Evolutionary conservation across 2,797 vertebrate genomes (phyloP), one percentile per base, ranked within the genome.

Genomic region (Cryptoblepharus egeriae): DNA sequence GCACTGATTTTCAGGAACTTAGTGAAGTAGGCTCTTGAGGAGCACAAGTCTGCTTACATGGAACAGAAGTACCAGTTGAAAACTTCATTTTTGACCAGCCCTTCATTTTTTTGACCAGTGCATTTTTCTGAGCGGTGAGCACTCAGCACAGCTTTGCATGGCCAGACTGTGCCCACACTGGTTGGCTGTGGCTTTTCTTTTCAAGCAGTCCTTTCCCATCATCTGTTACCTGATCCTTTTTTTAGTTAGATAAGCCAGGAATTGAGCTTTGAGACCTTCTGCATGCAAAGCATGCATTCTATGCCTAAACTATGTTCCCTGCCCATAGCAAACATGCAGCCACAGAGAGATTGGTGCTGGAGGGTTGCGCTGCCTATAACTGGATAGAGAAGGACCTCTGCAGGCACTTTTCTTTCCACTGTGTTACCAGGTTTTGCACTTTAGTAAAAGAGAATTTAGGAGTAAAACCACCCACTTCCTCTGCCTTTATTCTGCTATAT

Each of bases 381-480:
- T 35, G 18, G 37, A 71, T 79, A n/a, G 32, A 74, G 37, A n/a
- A 32, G 67, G 61, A 60, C 63, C 49, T 60, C n/a, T 49, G 45
- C 61, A 81, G 30, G 71, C 67, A 26, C 20, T 57, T 18, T 64
- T 67, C 70, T 16, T 83, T n/a, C 75, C 76, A 74, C 67, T 63
- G 58, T 24, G 37, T 52, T 68, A 22, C 82, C 74, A 52, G 63
- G 64, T 79, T 79, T 79, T 79, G 76, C 74, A 39, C 69, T 42
- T 84, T 63, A 24, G 35, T 20, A 39, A n/a, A 70, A 57, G 74
- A 60, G 22, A 61, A 57, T 7, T 70, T 84, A 84, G 76, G 77
- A 84, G 79, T 79, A 84, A 77, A 79, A 84, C 30, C 12, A 39
- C 65, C 49, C 37, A 63, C 55, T 74, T 76, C 37, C n/a, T 73